Conservation (phyloP, 2,113 vertebrate species). For the Phainopepla nitens region DNA sequence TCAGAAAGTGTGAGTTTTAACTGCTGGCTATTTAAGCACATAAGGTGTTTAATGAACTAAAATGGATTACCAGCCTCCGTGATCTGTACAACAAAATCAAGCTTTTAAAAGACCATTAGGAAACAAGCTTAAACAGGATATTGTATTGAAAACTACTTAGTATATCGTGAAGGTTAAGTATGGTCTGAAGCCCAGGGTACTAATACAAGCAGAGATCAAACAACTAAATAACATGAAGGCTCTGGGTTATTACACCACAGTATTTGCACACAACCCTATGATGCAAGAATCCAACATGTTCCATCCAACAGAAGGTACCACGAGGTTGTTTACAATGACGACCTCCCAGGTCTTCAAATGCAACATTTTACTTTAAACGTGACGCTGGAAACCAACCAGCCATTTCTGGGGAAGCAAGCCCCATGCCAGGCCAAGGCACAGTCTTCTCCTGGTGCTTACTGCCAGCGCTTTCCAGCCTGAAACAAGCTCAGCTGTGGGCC, state of each 20-base stretch:
- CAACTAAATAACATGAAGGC: background rate
- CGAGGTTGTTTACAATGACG: background rate
- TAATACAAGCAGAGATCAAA: background rate
- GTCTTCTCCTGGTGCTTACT: background rate
- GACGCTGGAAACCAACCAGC: background rate
- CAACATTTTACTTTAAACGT: background rate
- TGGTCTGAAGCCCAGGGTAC: background rate
- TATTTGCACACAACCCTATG: background rate
- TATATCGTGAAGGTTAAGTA: background rate
- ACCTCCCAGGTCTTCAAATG: background rate
- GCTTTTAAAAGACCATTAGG: background rate
- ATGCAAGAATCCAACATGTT: background rate
- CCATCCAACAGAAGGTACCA: background rate
- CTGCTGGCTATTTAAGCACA: background rate
- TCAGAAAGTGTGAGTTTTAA: background rate
- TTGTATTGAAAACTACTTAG: background rate
- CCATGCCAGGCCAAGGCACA: rapidly evolving
- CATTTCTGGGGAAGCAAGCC: background rate
- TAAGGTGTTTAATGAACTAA: background rate
- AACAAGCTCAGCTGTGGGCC: background rate
- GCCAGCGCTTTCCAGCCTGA: background rate
- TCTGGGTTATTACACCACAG: background rate
- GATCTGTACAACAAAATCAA: background rate
- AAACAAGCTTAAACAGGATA: constrained; percentile 1
- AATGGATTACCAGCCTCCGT: background rate